Evolutionary conservation across 2,113 vertebrate genomes (phyloP).

Genomic region (Dicrurus megarhynchus): DNA sequence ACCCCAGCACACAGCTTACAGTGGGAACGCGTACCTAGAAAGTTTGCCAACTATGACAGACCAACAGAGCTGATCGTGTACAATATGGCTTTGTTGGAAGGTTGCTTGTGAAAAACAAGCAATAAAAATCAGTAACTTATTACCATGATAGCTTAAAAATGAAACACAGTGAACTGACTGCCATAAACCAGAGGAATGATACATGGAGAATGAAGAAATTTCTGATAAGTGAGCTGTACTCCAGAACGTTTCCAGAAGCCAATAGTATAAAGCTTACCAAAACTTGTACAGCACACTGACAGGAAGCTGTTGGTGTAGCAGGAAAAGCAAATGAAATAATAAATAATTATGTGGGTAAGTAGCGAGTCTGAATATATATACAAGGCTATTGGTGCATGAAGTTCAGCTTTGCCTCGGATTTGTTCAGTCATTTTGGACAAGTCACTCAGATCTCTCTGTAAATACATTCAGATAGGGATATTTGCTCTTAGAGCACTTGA

Average conservation of each 20-base stretch:
- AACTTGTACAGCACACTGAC: not conserved
- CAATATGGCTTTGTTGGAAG: constrained; percentile 2
- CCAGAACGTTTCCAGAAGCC: not conserved
- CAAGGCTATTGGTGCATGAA: not conserved
- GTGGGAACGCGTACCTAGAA: not conserved
- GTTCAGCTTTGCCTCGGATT: not conserved
- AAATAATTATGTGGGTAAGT: not conserved
- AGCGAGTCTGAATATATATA: not conserved
- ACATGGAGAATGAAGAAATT: not conserved
- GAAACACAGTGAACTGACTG: not conserved
- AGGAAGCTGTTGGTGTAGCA: not conserved
- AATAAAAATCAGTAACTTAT: constrained; percentile 47
- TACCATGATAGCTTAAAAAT: constrained; percentile 10
- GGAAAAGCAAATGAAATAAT: not conserved
- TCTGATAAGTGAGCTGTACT: not conserved
- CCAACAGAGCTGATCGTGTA: not conserved
- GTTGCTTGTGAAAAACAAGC: not conserved
- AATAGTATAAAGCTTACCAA: not conserved
- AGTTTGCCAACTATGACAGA: not conserved
- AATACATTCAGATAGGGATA: not conserved
- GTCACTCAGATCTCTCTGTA: not conserved
- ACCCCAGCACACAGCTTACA: not conserved
- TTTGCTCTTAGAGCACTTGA: not conserved
- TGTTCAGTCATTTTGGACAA: not conserved
- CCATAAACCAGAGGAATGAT: not conserved